These are phyloP conservation scores for Zoanthus gigantus DNA, from an alignment of 92 coral and sea anemone genomes.

Conservation along the genomic window DNA sequence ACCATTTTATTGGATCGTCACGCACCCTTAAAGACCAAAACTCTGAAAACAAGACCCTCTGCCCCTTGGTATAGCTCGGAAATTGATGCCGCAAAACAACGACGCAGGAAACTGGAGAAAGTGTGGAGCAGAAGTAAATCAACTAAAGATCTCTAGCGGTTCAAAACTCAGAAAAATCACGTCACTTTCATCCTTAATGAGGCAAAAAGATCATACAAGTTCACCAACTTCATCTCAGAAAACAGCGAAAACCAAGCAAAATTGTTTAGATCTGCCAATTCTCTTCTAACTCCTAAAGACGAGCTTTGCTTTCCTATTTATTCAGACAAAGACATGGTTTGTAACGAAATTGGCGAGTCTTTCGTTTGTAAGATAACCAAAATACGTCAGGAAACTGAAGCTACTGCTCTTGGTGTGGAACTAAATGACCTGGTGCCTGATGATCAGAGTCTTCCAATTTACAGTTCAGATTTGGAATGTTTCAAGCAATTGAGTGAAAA, in stretches of 20 bases:
- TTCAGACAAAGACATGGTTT: too few species aligned
- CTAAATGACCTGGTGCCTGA: not conserved
- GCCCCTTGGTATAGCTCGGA: not conserved
- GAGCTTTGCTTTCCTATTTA: too few species aligned
- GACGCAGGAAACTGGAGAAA: too few species aligned
- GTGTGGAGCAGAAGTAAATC: too few species aligned
- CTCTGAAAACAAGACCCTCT: not conserved
- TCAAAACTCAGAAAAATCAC: too few species aligned
- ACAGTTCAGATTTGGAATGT: not conserved
- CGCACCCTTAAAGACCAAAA: conserved; percentile 5
- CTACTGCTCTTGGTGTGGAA: not conserved
- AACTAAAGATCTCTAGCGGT: too few species aligned
- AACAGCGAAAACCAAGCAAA: too few species aligned
- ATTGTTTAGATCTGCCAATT: too few species aligned
- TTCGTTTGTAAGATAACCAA: conserved; percentile 3
- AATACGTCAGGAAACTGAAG: conserved; percentile 1
- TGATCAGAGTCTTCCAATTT: conserved; percentile 4
- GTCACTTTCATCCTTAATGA: too few species aligned
- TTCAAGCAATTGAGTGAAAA: not conserved
- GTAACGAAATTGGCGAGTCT: not conserved
- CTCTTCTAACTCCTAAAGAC: too few species aligned
- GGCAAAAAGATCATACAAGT: too few species aligned
- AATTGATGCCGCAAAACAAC: not conserved
- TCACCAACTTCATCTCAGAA: too few species aligned
- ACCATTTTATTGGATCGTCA: not conserved